These are phyloP conservation scores for Caenorhabditis auriculariae DNA, from an alignment of 2,888 invertebrate species.

Conservation along the genomic window DNA sequence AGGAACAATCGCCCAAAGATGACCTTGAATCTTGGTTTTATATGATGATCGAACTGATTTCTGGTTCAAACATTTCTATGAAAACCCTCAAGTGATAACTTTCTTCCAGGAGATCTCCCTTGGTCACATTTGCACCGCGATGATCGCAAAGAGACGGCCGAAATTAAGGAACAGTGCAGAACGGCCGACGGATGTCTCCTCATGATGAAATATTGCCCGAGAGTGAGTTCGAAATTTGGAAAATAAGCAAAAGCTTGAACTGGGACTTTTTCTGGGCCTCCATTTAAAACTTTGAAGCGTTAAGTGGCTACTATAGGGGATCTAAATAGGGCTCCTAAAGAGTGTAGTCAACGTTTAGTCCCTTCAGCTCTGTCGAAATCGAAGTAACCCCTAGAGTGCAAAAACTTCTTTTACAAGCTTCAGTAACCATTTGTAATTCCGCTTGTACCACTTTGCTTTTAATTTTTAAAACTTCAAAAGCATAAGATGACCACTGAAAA, in stretches of 20 bases:
- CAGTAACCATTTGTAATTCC: too few relatives aligned
- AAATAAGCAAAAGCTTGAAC: too few relatives aligned
- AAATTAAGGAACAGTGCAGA: constrained; percentile 52
- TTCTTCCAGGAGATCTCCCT: constrained; percentile 46
- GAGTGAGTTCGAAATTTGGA: constrained; percentile 6
- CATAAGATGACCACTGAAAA: too few relatives aligned
- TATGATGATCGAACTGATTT: constrained; percentile 53
- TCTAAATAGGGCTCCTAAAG: too few relatives aligned
- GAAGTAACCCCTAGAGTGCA: too few relatives aligned
- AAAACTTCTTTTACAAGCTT: too few relatives aligned
- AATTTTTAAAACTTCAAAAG: too few relatives aligned
- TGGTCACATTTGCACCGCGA: constrained; percentile 49
- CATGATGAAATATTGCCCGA: constrained; percentile 34
- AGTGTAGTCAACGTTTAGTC: too few relatives aligned
- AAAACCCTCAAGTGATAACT: neutral
- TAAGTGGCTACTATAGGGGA: neutral
- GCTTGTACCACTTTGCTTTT: too few relatives aligned
- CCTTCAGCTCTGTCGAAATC: too few relatives aligned
- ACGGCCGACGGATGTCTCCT: constrained; percentile 44
- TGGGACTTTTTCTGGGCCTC: neutral
- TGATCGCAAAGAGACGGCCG: constrained; percentile 45
- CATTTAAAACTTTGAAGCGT: neutral
- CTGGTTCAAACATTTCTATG: constrained; percentile 20
- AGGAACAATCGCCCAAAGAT: constrained; percentile 59
- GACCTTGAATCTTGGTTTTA: constrained; percentile 61